phyloP scores from a whole-genome alignment of 2,797 vertebrate genomes.

The Oryzias sinensis region DNA sequence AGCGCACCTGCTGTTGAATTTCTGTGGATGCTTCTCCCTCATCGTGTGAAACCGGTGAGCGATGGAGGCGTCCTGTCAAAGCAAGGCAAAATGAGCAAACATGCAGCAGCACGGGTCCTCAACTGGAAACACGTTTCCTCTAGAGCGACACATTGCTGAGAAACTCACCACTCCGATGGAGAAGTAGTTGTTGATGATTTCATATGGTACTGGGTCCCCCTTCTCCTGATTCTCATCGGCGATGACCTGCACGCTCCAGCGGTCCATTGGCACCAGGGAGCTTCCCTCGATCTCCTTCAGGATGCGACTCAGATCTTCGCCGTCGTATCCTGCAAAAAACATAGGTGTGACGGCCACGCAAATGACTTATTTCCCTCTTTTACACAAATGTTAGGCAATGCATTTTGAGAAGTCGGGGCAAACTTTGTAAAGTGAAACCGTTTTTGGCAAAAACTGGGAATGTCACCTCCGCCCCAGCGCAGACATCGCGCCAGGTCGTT shows the following conservation, averaged over 20 bases:
- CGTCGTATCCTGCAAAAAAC: constrained; percentile 83
- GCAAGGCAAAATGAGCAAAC: constrained; percentile 13
- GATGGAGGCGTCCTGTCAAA: constrained; percentile 90
- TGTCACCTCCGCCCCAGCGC: constrained; percentile 92
- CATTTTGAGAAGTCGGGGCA: neutral
- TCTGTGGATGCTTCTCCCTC: constrained; percentile 94
- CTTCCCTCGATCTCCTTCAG: constrained; percentile 87
- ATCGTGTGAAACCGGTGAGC: constrained; percentile 93
- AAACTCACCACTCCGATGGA: constrained; percentile 92
- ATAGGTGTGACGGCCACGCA: neutral
- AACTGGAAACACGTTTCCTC: neutral
- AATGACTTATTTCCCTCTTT: neutral
- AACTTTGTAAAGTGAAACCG: neutral
- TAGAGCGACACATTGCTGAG: neutral
- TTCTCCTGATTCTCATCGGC: constrained; percentile 78
- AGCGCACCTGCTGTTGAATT: constrained; percentile 92
- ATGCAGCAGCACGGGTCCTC: neutral
- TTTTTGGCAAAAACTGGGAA: neutral
- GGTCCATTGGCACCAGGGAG: constrained; percentile 84
- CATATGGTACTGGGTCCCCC: constrained; percentile 91
- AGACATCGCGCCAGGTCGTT: constrained; percentile 94
- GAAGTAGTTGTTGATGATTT: constrained; percentile 98
- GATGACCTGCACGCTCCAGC: constrained; percentile 89
- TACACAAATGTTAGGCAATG: neutral
- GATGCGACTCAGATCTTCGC: constrained; percentile 84